A percentile compares a stretch with the other conserved stretches of the same genome.
phyloP scores from a whole-genome alignment of 2,113 vertebrate species.

The Sturnira hondurensis region DNA sequence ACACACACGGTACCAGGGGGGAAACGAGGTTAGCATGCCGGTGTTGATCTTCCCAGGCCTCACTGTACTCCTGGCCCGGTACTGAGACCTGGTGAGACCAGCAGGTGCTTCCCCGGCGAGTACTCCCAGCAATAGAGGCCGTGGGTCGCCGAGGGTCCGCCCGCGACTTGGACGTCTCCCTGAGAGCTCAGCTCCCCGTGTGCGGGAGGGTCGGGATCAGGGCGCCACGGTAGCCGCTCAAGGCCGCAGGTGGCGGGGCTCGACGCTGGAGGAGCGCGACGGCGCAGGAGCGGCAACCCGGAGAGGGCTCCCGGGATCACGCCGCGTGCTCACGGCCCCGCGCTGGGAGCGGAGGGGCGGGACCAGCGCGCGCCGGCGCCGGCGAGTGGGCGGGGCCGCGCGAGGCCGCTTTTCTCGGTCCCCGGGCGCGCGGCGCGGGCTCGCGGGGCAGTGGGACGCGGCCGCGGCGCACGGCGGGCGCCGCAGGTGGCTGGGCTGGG shows the following conservation, averaged over 20 bases:
- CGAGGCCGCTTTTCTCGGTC: not conserved
- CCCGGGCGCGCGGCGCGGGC: constrained; percentile 51
- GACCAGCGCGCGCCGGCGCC: not conserved
- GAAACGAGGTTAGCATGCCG: not conserved
- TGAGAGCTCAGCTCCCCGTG: not conserved
- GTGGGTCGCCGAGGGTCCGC: not conserved
- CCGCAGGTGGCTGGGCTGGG: not conserved
- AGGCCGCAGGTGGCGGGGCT: fast-evolving
- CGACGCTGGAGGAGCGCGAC: fast-evolving
- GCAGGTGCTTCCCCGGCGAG: not conserved
- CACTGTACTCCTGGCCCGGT: not conserved
- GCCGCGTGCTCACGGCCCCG: fast-evolving
- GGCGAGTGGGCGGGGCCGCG: not conserved
- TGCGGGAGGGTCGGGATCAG: too few relatives aligned
- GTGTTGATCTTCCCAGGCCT: not conserved
- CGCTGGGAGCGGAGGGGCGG: not conserved
- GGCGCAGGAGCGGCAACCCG: fast-evolving
- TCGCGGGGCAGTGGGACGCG: not conserved
- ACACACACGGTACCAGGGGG: not conserved
- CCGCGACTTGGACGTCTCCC: too few relatives aligned
- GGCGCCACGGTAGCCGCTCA: not conserved
- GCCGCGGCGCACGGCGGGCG: not conserved
- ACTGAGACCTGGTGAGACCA: not conserved
- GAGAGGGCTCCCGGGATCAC: fast-evolving
- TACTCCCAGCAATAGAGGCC: not conserved